phyloP scores from a whole-genome alignment of 1,140 invertebrate species.

The Aphis craccivora region DNA sequence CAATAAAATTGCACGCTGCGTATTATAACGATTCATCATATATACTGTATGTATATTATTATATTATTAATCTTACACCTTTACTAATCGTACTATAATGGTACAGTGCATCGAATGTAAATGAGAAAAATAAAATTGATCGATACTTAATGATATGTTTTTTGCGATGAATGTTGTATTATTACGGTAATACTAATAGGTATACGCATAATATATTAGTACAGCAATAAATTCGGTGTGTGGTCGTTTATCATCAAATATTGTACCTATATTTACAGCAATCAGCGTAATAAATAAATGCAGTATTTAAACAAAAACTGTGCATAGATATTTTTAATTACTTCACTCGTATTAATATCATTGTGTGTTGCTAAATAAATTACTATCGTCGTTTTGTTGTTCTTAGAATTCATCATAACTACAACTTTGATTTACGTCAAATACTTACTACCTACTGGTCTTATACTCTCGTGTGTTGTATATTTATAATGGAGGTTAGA shows the following conservation, averaged over 20 bases:
- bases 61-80: conserved; percentile 9
- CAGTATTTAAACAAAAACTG: neutral
- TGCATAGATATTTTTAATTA: neutral
- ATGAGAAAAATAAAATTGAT: neutral
- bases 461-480: no score
- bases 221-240: no score
- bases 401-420: neutral
- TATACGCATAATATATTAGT: neutral
- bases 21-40: neutral
- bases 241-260: neutral
- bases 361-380: neutral
- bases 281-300: neutral
- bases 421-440: no score
- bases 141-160: neutral
- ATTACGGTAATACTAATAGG: neutral
- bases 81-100: neutral
- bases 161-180: neutral
- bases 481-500: neutral
- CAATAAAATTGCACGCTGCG: neutral
- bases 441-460: neutral
- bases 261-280: neutral
- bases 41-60: neutral
- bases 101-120: neutral
- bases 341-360: no score
- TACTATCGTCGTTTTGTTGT: neutral